These are phyloP conservation scores for Euspilapteryx auroguttella DNA, from an alignment of 2,888 invertebrate genomes.

Conservation along the genomic window DNA sequence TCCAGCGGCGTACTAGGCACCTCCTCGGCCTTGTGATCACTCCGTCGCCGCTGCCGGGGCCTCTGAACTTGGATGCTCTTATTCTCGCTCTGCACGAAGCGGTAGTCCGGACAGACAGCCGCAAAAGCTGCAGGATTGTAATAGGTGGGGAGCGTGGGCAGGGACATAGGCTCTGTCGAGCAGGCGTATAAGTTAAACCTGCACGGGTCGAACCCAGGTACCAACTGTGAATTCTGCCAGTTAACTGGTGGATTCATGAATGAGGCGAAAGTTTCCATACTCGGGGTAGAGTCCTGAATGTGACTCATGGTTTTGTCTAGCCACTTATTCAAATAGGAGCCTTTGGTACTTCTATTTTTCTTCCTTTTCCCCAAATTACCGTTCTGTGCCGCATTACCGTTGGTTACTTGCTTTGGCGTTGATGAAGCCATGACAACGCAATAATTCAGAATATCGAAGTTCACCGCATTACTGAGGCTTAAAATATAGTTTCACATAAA, in stretches of 20 bases:
- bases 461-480: too few species aligned
- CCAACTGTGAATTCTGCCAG: conserved; percentile 31
- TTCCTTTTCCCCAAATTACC: conserved; percentile 50
- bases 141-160: conserved; percentile 64
- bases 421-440: conserved; percentile 12
- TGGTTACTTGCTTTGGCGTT: conserved; percentile 45
- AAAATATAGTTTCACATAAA: too few species aligned
- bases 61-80: conserved; percentile 36
- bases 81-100: conserved; percentile 29
- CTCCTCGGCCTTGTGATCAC: conserved; percentile 29
- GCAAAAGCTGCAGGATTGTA: conserved; percentile 35
- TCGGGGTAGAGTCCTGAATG: conserved; percentile 35
- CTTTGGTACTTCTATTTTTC: conserved; percentile 41
- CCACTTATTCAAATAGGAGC: conserved; percentile 51
- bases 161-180: conserved; percentile 64
- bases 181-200: conserved; percentile 55
- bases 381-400: conserved; percentile 33
- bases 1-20: conserved; percentile 21
- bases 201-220: conserved; percentile 43
- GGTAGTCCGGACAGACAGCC: conserved; percentile 28
- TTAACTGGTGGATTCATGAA: conserved; percentile 25
- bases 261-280: conserved; percentile 36
- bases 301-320: conserved; percentile 50
- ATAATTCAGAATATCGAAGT: too few species aligned
- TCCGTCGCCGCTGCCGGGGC: conserved; percentile 26